These are phyloP conservation scores for Hydrozoanthus gracilis DNA, from an alignment of 92 coral and sea anemone genomes.

Conservation along the genomic window DNA sequence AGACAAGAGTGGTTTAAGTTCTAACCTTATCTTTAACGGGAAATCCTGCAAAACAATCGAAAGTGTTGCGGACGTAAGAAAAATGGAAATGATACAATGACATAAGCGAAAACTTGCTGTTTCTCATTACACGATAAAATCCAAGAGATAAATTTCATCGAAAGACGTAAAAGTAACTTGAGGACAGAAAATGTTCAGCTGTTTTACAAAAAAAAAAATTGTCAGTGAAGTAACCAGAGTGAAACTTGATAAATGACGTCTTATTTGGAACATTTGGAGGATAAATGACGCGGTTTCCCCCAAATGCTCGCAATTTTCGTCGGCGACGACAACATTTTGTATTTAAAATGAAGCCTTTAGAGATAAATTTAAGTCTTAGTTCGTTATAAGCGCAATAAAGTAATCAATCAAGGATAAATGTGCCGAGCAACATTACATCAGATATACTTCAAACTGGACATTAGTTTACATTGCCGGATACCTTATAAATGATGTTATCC, in stretches of 20 bases:
- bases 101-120: neutral
- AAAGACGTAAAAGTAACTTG: no score
- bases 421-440: slow-evolving; percentile 43
- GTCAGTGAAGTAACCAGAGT: neutral
- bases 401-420: slow-evolving; percentile 33
- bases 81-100: neutral
- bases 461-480: slow-evolving; percentile 45
- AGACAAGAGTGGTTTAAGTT: neutral
- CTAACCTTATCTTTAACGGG: neutral
- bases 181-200: no score
- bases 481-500: slow-evolving; percentile 36
- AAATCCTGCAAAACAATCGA: neutral
- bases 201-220: no score
- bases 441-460: slow-evolving; percentile 51
- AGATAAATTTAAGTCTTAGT: slow-evolving; percentile 39
- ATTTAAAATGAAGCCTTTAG: slow-evolving; percentile 29
- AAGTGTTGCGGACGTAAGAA: neutral
- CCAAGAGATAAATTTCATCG: neutral
- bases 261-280: neutral
- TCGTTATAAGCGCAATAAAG: slow-evolving; percentile 37
- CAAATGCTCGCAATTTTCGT: slow-evolving; percentile 10
- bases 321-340: slow-evolving; percentile 46
- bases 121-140: neutral
- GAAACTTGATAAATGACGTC: neutral
- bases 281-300: slow-evolving; percentile 25